Base-by-base conservation (phyloP, 2,797 vertebrate genomes). In the Alcedo quadribrachys region DNA sequence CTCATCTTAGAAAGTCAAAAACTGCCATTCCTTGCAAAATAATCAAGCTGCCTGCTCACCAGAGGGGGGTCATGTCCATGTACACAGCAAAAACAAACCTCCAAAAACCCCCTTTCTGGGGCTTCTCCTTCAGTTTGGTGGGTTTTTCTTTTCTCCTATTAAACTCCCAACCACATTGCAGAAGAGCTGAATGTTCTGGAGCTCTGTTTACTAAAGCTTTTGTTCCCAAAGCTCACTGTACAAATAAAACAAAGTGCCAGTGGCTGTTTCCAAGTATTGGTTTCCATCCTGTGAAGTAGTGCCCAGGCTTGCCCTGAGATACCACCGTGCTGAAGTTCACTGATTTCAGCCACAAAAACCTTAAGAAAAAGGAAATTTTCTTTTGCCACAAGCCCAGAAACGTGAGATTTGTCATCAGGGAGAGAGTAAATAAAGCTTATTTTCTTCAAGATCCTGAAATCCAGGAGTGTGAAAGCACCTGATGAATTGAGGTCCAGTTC, bases 391-490 rank as follows among this genome's bases (percentile, higher is more conserved):
- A 51, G 12, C 8, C 27, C 30, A 48, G 54, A 65, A 76, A 30
- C 1, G 1, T 9, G 28, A 24, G 15, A 16, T 85, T n/a, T 73
- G 32, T 42, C 27, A 12, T 54, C 14, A 21, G 3, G 35, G 45
- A 50, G 24, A 24, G n/a, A 61, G 17, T 19, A 37, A 70, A 33
- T 43, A 16, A 32, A 11, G 11, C 11, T 48, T 1, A 8, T 58
- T 53, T 85, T 87, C 65, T 51, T 68, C 6, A 80, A 48, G 9
- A 63, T 7, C 33, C 32, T 28, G 20, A 54, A 42, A 37, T 67
- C 5, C 21, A 12, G 7, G 1, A 4, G 5, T 18, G 0, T 4
- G 48, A 20, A 40, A 73, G 6, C 12, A 30, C 6, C 21, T 46
- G 40, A 7, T 9, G 3, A 21, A 8, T n/a, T 21, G 2, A 17